Conservation (phyloP, 2,113 vertebrate genomes). For the Callionymus lyra region DNA sequence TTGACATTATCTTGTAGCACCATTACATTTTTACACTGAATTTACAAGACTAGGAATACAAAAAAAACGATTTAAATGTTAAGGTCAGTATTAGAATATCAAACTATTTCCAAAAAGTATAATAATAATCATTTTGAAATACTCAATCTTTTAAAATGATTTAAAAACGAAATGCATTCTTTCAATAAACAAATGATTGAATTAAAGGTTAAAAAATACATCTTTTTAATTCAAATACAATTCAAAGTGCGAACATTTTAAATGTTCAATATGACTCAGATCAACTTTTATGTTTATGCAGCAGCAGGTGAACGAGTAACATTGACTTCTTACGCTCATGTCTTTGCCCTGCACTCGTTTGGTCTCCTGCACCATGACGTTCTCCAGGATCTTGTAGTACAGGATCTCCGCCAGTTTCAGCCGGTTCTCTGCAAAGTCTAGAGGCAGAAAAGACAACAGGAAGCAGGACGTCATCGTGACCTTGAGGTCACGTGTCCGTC, state of each 20-base stretch:
- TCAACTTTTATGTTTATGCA: not conserved
- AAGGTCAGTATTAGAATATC: too few species aligned
- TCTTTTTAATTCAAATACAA: not conserved
- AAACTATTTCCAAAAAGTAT: too few species aligned
- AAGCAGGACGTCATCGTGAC: not conserved
- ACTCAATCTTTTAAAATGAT: too few species aligned
- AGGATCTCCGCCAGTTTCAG: conserved; percentile 91
- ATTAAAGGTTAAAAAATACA: not conserved
- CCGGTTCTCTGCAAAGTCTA: conserved; percentile 95
- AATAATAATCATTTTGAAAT: too few species aligned
- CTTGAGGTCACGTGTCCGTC: not conserved
- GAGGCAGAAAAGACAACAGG: conserved; percentile 7
- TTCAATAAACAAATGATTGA: too few species aligned
- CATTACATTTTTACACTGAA: too few species aligned
- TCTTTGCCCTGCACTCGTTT: conserved; percentile 86
- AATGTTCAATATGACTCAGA: not conserved
- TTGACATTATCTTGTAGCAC: too few species aligned
- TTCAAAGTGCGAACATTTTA: not conserved
- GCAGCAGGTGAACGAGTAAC: too few species aligned
- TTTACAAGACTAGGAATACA: too few species aligned
- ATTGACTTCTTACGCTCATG: conserved; percentile 80
- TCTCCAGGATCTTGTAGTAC: conserved; percentile 94
- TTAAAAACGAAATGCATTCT: too few species aligned
- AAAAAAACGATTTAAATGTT: too few species aligned
- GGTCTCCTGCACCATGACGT: conserved; percentile 82